These are phyloP conservation scores for Cynopterus sphinx DNA, from an alignment of 2,797 vertebrate genomes.

Conservation along the genomic window DNA sequence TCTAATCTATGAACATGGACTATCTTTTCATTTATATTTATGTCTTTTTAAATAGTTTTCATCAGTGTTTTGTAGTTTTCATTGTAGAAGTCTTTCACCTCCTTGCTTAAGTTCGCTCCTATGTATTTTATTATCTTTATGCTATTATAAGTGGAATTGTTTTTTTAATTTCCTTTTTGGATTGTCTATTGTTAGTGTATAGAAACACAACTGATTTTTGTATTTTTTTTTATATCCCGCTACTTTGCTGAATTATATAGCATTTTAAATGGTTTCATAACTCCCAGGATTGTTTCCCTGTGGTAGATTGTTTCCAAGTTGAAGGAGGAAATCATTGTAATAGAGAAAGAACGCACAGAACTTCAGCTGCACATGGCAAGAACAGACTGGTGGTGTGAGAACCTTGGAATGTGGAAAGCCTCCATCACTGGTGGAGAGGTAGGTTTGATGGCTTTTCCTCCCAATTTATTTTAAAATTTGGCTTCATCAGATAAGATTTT, in stretches of 20 bases:
- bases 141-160: background rate
- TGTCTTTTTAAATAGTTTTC: background rate
- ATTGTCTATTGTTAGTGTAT: background rate
- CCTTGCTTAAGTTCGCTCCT: constrained; percentile 25
- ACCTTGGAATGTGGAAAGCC: constrained; percentile 96
- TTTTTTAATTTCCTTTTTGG: background rate
- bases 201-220: background rate
- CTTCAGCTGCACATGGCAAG: constrained; percentile 95
- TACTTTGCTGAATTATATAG: background rate
- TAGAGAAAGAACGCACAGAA: constrained; percentile 96
- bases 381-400: constrained; percentile 99
- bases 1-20: background rate
- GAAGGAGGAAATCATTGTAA: constrained; percentile 95
- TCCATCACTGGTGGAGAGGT: constrained; percentile 93
- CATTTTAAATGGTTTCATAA: background rate
- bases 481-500: background rate
- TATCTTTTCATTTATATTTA: background rate
- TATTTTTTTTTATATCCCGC: background rate
- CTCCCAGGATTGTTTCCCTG: constrained; percentile 38
- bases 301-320: constrained; percentile 94
- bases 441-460: background rate
- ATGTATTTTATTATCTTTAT: background rate
- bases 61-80: background rate
- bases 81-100: background rate
- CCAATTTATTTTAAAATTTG: background rate